Evolutionary conservation across 2,797 vertebrate genomes (phyloP), one percentile per base, ranked within the genome.

Genomic region (Taenioides sp.): DNA sequence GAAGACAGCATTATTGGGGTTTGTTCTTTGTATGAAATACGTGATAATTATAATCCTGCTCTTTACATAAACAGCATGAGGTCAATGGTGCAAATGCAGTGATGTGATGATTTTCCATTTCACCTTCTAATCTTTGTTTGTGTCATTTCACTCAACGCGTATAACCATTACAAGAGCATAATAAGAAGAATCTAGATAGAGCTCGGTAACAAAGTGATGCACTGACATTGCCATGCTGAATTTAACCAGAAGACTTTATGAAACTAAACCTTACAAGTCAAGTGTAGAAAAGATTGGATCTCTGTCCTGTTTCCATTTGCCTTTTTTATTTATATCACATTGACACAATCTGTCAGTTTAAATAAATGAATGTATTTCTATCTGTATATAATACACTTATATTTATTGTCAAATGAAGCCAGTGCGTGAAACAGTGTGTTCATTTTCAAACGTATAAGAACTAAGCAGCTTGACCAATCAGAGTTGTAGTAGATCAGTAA

Each of bases 81-180:
- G 43, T 71, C 64, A 25, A 11, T 50, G 68, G 79, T n/a, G 31
- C 73, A 83, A 78, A 74, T 64, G 49, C 68, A 69, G 74, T 0
- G 1, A 62, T 70, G 66, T 67, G 71, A 54, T 9, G 12, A 59
- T 14, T 58, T 74, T 83, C 71, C 40, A 72, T 63, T 54, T 80
- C 67, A 50, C 49, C 1, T 66, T 77, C 34, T 61, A 82, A 83
- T 84, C 76, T 85, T 80, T 91, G 88, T 88, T 90, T 90, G 86
- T 84, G 73, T 79, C 85, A 20, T 6, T 31, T 61, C 52, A 23
- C 9, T 23, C n/a, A 10, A 23, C n/a, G 10, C 20, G 52, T 55
- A 22, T 22, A 55, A 55, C 20, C 52, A 22, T 16, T 47, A 16
- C n/a, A 55, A 55, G n/a, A 55, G 23, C 52, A 22, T 10, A 2